These are phyloP conservation scores for Rhogogaster chlorosoma DNA, from an alignment of 2,888 invertebrate genomes.

Conservation along the genomic window DNA sequence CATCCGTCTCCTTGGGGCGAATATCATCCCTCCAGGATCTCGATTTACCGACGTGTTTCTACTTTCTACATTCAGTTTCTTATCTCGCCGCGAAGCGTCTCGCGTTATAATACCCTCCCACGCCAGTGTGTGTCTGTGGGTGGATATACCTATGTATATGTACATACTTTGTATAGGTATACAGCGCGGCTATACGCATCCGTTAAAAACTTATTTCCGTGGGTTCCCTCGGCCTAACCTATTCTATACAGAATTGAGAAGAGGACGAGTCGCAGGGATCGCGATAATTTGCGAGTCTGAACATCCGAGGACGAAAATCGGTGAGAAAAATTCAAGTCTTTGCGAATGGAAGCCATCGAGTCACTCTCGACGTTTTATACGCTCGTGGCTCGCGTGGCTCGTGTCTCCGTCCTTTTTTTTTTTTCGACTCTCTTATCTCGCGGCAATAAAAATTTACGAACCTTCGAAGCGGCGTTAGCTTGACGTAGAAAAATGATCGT, in stretches of 20 bases:
- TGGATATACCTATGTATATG: background rate
- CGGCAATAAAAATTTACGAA: slow-evolving; percentile 5
- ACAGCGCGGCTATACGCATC: background rate
- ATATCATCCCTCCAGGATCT: background rate
- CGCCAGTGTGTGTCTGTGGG: background rate
- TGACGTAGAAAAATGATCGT: background rate
- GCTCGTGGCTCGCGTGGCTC: background rate
- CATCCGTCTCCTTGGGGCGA: background rate
- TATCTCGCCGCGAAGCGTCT: background rate
- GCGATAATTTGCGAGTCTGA: background rate
- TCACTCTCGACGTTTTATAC: background rate
- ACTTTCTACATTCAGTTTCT: slow-evolving; percentile 14
- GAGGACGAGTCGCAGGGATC: background rate
- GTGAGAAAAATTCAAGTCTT: background rate
- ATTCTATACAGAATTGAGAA: background rate
- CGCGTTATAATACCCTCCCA: background rate
- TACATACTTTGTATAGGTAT: background rate
- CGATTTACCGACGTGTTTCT: background rate
- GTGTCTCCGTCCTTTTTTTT: background rate
- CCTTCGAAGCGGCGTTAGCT: background rate
- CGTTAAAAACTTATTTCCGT: background rate
- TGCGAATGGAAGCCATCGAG: background rate
- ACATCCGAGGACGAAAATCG: background rate
- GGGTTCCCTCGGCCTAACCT: background rate
- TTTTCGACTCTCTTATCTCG: background rate